Evolutionary conservation across 2,797 vertebrate species (phyloP).

Genomic region (Megaceryle alcyon): DNA sequence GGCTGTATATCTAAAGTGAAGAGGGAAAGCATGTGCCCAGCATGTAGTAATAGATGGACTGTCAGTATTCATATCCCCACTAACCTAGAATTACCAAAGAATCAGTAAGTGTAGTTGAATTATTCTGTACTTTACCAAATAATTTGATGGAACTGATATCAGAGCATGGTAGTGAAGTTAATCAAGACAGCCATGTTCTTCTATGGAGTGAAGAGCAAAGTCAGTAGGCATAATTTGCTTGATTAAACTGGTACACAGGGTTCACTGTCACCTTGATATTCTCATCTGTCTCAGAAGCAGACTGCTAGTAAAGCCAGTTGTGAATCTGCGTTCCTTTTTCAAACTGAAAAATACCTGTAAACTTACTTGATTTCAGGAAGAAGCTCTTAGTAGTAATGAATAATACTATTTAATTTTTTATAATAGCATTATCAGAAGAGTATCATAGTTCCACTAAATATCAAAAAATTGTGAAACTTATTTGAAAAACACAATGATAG

Average conservation of each 20-base stretch:
- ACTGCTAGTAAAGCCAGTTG: not conserved
- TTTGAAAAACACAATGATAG: not conserved
- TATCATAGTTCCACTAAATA: not conserved
- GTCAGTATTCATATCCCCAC: not conserved
- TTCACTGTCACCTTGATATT: not conserved
- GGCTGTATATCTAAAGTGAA: not conserved
- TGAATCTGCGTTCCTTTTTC: not conserved
- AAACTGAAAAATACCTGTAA: not conserved
- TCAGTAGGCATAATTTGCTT: not conserved
- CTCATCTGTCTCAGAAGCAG: not conserved
- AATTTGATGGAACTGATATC: not conserved
- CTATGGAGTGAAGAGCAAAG: not conserved
- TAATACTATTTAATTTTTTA: not conserved
- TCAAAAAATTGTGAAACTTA: not conserved
- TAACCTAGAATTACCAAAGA: not conserved
- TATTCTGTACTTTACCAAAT: not conserved
- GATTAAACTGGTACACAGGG: not conserved
- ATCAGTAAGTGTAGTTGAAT: not conserved
- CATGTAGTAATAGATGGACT: not conserved
- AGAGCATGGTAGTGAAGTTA: not conserved
- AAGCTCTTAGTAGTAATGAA: not conserved
- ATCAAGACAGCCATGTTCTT: not conserved
- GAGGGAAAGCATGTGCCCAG: rapidly evolving
- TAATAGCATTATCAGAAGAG: not conserved
- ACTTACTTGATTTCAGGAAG: not conserved